Percentiles rank a stretch among this genome's conserved stretches.
Conservation (phyloP, 2,113 vertebrate genomes). For the Gallinago paraguaiae region DNA sequence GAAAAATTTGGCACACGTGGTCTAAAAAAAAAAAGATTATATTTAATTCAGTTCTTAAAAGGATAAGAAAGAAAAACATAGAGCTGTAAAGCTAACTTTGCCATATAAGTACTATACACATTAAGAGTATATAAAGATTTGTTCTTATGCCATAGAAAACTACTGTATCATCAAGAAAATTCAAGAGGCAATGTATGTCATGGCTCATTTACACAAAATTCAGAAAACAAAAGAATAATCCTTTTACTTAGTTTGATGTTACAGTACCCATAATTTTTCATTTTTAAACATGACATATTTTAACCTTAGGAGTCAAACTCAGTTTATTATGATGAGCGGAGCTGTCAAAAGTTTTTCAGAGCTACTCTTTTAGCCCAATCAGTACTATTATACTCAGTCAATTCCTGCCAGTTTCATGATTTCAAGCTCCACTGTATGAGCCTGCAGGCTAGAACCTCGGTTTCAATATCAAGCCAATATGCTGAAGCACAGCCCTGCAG, state of each 20-base stretch:
- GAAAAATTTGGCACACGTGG: not conserved
- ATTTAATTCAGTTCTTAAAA: not conserved
- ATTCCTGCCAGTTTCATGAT: not conserved
- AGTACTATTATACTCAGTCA: not conserved
- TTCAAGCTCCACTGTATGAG: not conserved
- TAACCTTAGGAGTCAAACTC: not conserved
- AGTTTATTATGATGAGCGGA: not conserved
- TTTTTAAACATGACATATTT: not conserved
- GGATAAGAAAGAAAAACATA: not conserved
- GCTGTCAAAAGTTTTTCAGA: not conserved
- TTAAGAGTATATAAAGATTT: not conserved
- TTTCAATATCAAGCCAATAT: not conserved
- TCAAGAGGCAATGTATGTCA: not conserved
- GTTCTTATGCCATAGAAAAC: not conserved
- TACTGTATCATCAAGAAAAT: not conserved
- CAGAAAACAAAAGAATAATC: not conserved
- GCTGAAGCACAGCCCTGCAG: not conserved
- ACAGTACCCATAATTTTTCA: not conserved
- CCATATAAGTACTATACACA: not conserved
- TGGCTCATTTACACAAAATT: not conserved
- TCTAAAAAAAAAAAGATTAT: not conserved
- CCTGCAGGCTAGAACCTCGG: not conserved
- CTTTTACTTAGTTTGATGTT: not conserved
- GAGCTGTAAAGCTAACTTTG: not conserved
- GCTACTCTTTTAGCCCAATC: not conserved